Base-by-base conservation (phyloP, 2,797 vertebrate species). In the Crypturellus tataupa region DNA sequence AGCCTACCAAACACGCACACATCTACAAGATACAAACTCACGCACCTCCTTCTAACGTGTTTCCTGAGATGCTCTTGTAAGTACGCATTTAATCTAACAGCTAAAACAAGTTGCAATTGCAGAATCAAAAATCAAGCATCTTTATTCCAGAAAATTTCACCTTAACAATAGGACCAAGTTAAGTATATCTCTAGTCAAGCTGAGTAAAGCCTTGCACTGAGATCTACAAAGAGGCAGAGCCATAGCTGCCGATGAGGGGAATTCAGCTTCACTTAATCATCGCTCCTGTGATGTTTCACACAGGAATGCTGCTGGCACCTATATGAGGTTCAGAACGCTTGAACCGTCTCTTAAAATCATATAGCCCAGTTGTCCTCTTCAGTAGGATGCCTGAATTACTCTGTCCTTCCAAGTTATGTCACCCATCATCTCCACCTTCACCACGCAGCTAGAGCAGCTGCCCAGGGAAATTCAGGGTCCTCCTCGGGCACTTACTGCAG, bases 91-190 rank as follows among this genome's bases (percentile, higher is more conserved):
- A 18, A 9, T 56, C 70, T 64, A 83, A 78, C 16, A 33, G 14
- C 13, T 42, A 23, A 18, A 85, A 80, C 23, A 77, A 42, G 4
- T 42, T 78, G 51, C n/a, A 51, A 56, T 31, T 64, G 9, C 80
- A 77, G 60, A 85, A 68, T 55, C 29, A 70, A 70, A 42, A 84
- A 84, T 73, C 47, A 84, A 84, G 29, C 42, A n/a, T 21, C 39
- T 90, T 80, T 88, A 17, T 33, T 80, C 24, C 53, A 46, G 47
- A 82, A 83, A 44, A 47, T 7, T 67, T 8, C 47, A 81, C 81
- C 6, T 31, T 40, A 62, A 78, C 14, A 64, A 12, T 1, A 67
- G 44, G 64, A 16, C 49, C 3, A 86, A 89, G 33, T 31, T 71
- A 91, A 79, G 65, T 9, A 20, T 3, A 49, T 2, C 9, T 47